Base-by-base conservation (phyloP, 1,140 invertebrate genomes). In the Aleiodes sp. region DNA sequence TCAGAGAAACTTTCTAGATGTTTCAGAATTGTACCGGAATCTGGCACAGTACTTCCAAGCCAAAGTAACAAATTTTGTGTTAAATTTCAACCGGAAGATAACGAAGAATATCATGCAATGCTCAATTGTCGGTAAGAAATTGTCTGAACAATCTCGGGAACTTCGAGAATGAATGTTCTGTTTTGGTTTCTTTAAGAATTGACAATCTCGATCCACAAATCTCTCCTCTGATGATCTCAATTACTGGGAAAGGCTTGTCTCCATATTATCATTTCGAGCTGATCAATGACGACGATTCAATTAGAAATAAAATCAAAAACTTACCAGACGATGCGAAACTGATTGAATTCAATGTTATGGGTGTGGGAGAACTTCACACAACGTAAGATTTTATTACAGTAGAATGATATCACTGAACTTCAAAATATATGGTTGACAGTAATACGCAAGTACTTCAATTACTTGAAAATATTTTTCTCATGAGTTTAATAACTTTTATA, bases 261-360 rank as follows among this genome's bases (percentile, higher is more conserved):
- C 87, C 88, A 0, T 88, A 88, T 71, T 87, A 85, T 67, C 87
- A 89, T 68, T 82, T 89, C 56, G 87, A 88, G 68, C 79, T 88
- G 26, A 81, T 86, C 66, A 84, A 88, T 62, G 88, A 84, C 61
- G 85, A 88, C 75, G 88, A 89, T 76, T 70, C 88, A 31, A 82
- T 79, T 4, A 28, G n/a, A 33, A n/a, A 10, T 35, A 31, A 1
- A 1, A 26, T 56, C 52, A 26, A 26, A 12, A n/a, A 56, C 10
- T 56, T 62, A 39, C 21, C 35, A 26, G 7, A 39, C 1, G 19
- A 39, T 37, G 24, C 21, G 2, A 83, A 77, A 29, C 85, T 88
- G 2, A 72, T 89, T 33, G 87, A 88, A 73, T 87, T 88, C 68
- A 85, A 86, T 39, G 84, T 88, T 12, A 70, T 88, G 28, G 88